Evolutionary conservation across 2,888 invertebrate species (phyloP).

Genomic region (Apodemia mormo): DNA sequence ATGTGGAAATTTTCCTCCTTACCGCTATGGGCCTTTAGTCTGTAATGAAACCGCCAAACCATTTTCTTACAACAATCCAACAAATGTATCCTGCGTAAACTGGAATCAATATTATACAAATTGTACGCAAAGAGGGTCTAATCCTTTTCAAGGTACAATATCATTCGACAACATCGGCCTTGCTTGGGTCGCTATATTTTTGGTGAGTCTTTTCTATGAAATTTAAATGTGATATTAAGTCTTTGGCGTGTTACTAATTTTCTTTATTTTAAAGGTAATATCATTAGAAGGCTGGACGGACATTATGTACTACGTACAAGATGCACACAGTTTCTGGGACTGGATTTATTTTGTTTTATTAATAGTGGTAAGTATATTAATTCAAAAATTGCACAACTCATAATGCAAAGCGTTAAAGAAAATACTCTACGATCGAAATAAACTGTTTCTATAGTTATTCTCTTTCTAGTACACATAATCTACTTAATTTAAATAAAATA

Average conservation of each 20-base stretch:
- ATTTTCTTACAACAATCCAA: conserved; percentile 82
- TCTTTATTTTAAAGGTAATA: conserved; percentile 88
- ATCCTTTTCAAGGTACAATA: conserved; percentile 99
- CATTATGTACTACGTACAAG: conserved; percentile 99
- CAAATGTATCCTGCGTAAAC: conserved; percentile 93
- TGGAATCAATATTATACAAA: conserved; percentile 99
- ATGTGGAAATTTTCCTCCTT: conserved; percentile 92
- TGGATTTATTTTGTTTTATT: conserved; percentile 99
- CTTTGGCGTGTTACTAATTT: conserved; percentile 19
- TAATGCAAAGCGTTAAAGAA: no score
- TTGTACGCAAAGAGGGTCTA: conserved; percentile 95
- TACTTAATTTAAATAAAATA: no score
- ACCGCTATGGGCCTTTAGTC: conserved; percentile 85
- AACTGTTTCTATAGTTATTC: no score
- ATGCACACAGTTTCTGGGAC: conserved; percentile 99
- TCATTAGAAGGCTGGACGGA: conserved; percentile 99
- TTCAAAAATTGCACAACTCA: background rate
- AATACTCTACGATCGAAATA: no score
- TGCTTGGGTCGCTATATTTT: conserved; percentile 99
- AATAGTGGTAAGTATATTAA: conserved; percentile 92
- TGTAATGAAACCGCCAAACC: conserved; percentile 89
- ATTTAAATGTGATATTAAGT: conserved; percentile 19
- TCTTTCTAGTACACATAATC: no score
- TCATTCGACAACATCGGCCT: conserved; percentile 99
- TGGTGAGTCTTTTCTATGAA: conserved; percentile 85